Conservation (phyloP, 2,113 vertebrate genomes). For the Tonatia bakeri region DNA sequence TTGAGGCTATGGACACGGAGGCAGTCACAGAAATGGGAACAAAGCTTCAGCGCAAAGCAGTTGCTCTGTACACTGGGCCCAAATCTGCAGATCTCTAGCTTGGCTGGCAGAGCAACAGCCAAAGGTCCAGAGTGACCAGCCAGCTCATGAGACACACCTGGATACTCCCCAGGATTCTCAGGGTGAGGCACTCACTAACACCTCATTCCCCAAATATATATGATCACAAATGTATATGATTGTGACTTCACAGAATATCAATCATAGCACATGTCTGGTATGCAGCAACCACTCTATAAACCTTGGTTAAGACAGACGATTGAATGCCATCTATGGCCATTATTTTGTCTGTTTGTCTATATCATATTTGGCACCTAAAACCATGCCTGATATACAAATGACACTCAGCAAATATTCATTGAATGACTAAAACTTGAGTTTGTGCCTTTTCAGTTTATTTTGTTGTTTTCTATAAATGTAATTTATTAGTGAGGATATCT, state of each 20-base stretch:
- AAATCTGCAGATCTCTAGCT: background rate
- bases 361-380: background rate
- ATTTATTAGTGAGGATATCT: conserved; percentile 8
- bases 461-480: conserved; percentile 21
- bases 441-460: conserved; percentile 3
- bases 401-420: background rate
- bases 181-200: background rate
- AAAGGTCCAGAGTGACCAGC: background rate
- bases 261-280: background rate
- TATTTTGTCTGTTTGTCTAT: background rate
- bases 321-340: background rate
- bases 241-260: background rate
- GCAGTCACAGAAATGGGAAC: background rate
- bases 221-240: background rate
- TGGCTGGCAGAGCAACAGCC: background rate
- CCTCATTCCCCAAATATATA: background rate
- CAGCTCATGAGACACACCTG: background rate
- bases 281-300: background rate
- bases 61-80: background rate
- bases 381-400: background rate
- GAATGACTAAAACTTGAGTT: background rate
- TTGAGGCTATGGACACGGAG: background rate
- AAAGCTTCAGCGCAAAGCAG: background rate
- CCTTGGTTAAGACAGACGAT: background rate
- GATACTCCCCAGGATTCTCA: background rate